Evolutionary conservation across 2,888 invertebrate genomes (phyloP).

Genomic region (Polymixis lichenea): DNA sequence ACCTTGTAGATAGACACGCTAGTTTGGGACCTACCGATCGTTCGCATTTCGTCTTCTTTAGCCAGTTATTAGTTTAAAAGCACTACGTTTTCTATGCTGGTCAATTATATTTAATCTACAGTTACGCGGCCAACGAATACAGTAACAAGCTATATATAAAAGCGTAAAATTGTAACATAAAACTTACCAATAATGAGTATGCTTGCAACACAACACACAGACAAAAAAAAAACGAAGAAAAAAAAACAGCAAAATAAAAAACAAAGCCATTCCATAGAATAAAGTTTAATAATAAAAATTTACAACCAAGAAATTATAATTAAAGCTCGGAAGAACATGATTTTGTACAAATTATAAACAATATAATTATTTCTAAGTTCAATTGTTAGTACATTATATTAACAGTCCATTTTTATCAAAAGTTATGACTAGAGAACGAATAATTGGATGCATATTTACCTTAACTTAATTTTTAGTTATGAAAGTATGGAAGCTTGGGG

Average conservation of each 20-base stretch:
- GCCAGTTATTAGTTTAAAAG: slow-evolving; percentile 56
- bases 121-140: slow-evolving; percentile 52
- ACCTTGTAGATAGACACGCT: too few species aligned
- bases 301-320: slow-evolving; percentile 89
- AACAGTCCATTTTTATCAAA: slow-evolving; percentile 74
- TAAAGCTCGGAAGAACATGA: slow-evolving; percentile 90
- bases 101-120: slow-evolving; percentile 40
- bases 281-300: slow-evolving; percentile 88
- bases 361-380: slow-evolving; percentile 67
- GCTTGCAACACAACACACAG: slow-evolving; percentile 83
- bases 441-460: too few species aligned
- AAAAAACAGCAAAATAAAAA: slow-evolving; percentile 84
- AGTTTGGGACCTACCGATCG: too few species aligned
- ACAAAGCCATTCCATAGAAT: slow-evolving; percentile 87
- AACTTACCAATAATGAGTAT: slow-evolving; percentile 81
- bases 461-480: too few species aligned
- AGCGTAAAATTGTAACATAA: slow-evolving; percentile 70
- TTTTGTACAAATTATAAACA: slow-evolving; percentile 82
- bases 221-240: slow-evolving; percentile 75
- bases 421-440: slow-evolving; percentile 34
- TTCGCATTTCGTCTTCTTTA: slow-evolving; percentile 1
- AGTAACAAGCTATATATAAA: slow-evolving; percentile 61
- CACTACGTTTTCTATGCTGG: slow-evolving; percentile 49
- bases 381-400: slow-evolving; percentile 71
- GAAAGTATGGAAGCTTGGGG: too few species aligned